These are phyloP conservation scores for Cassiopea andromeda DNA, from an alignment of 30 jellyfish, hydroid and myxozoan species.

Conservation along the genomic window DNA sequence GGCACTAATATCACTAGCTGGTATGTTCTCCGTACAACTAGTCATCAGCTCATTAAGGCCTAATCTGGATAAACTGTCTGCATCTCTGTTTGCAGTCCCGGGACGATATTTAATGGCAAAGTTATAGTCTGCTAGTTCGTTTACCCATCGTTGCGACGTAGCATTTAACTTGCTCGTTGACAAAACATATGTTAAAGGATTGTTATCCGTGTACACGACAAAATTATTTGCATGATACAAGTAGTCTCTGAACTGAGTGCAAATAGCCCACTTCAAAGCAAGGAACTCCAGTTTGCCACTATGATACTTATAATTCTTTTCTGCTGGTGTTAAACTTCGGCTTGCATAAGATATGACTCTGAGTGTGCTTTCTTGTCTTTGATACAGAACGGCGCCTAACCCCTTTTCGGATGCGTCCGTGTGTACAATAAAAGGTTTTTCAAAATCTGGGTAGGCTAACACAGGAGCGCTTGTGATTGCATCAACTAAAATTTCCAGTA, in stretches of 20 bases:
- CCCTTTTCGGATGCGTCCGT: slow-evolving; percentile 66
- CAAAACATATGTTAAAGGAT: slow-evolving; percentile 43
- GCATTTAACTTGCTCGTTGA: slow-evolving; percentile 54
- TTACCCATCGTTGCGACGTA: slow-evolving; percentile 56
- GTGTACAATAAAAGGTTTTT: slow-evolving; percentile 17
- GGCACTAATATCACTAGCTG: background rate
- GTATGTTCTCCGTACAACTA: slow-evolving; percentile 25
- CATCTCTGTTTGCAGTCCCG: slow-evolving; percentile 54
- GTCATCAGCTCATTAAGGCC: slow-evolving; percentile 10
- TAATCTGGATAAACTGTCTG: slow-evolving; percentile 55
- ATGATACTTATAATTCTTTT: slow-evolving; percentile 39
- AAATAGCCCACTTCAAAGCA: slow-evolving; percentile 56
- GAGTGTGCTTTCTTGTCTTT: slow-evolving; percentile 15
- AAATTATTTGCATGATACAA: slow-evolving; percentile 21
- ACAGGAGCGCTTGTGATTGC: slow-evolving; percentile 32
- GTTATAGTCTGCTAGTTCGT: slow-evolving; percentile 56
- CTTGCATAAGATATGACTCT: slow-evolving; percentile 65
- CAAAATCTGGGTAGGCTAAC: slow-evolving; percentile 52
- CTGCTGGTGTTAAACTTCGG: slow-evolving; percentile 46
- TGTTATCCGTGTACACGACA: slow-evolving; percentile 53
- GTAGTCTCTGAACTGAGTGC: slow-evolving; percentile 28
- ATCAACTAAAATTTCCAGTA: slow-evolving; percentile 31
- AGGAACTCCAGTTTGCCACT: slow-evolving; percentile 57
- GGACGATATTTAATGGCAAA: slow-evolving; percentile 64
- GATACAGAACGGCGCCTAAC: slow-evolving; percentile 58